phyloP scores from a whole-genome alignment of 2,113 vertebrate species.

The Hiodon tergisus region DNA sequence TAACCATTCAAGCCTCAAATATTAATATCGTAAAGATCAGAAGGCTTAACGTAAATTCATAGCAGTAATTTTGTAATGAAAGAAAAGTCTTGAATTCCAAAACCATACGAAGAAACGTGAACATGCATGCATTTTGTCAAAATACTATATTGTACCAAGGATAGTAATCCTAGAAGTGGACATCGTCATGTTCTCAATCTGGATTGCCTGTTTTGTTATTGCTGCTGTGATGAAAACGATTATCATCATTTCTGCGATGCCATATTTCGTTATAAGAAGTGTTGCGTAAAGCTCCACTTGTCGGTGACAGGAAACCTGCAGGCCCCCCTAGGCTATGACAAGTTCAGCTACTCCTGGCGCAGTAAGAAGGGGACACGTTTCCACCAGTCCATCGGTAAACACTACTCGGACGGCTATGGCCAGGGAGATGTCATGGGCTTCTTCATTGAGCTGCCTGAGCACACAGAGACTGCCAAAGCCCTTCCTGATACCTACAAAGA shows the following conservation, averaged over 20 bases:
- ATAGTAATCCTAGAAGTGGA: too few relatives aligned
- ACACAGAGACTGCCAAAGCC: constrained; percentile 79
- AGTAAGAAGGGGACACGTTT: constrained; percentile 95
- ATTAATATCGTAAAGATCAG: too few relatives aligned
- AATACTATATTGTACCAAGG: too few relatives aligned
- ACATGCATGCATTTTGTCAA: too few relatives aligned
- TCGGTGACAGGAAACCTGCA: constrained; percentile 81
- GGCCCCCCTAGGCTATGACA: constrained; percentile 90
- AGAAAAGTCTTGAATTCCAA: too few relatives aligned
- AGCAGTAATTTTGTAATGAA: too few relatives aligned
- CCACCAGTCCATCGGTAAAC: constrained; percentile 90
- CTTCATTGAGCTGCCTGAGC: constrained; percentile 82
- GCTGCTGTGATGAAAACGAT: neutral
- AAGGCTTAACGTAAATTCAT: too few relatives aligned
- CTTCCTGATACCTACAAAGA: constrained; percentile 97
- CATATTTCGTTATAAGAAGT: too few relatives aligned
- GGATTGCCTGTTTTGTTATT: neutral
- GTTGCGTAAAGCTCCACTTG: neutral
- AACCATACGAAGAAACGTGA: too few relatives aligned
- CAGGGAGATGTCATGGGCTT: constrained; percentile 89
- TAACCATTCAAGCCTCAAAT: too few relatives aligned
- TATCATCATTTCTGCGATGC: too few relatives aligned
- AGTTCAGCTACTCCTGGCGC: constrained; percentile 97
- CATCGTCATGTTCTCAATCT: neutral
- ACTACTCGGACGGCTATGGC: constrained; percentile 80